phyloP scores from a whole-genome alignment of 2,113 vertebrate genomes.

The Leptocoma aspasia region DNA sequence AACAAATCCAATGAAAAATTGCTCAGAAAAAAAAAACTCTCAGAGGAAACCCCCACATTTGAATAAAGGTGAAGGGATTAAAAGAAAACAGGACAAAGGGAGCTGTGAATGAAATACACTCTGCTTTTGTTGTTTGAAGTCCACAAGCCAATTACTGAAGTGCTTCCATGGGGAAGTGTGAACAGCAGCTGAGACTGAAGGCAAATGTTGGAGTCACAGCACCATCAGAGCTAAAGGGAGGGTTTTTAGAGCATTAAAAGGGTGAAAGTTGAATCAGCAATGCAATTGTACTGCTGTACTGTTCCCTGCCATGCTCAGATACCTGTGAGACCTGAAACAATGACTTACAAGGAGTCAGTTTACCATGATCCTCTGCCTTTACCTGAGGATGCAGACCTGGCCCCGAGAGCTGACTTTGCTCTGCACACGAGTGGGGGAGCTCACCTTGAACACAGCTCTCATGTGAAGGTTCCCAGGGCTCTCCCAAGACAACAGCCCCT shows the following conservation, averaged over 20 bases:
- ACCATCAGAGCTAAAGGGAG: neutral
- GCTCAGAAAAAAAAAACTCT: neutral
- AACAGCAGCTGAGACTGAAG: neutral
- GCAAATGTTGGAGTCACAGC: accelerated
- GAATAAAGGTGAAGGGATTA: neutral
- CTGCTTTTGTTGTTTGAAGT: neutral
- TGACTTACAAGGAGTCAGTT: neutral
- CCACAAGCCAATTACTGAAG: neutral
- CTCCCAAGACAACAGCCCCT: neutral
- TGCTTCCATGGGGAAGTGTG: neutral
- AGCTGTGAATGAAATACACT: neutral
- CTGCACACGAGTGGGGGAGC: neutral
- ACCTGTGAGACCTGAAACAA: neutral
- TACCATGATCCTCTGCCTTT: accelerated
- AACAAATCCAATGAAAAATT: neutral
- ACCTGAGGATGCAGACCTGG: neutral
- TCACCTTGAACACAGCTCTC: neutral
- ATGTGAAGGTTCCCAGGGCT: neutral
- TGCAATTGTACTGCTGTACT: neutral
- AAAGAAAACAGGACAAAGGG: neutral
- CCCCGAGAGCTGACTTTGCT: neutral
- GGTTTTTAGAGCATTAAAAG: neutral
- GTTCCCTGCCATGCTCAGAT: neutral
- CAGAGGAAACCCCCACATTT: neutral
- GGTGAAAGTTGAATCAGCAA: neutral